Evolutionary conservation across 2,113 vertebrate species (phyloP), one percentile per base, ranked within the genome.

Genomic region (Ctenomys sociabilis): DNA sequence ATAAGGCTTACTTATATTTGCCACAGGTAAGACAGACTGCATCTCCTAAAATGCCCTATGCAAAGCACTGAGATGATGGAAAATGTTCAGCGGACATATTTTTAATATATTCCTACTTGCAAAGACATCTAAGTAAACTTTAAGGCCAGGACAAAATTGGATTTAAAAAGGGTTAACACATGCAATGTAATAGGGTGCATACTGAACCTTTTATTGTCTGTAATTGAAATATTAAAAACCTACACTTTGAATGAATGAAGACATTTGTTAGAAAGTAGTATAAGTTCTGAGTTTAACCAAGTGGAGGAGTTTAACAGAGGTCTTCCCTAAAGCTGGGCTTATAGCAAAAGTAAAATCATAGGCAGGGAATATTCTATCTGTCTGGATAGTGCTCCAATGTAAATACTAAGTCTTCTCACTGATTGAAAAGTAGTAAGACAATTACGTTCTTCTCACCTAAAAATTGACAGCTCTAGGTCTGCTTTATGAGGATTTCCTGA

Each of bases 121-220:
- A 92, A 80, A 77, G 12, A 90, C 52, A 14, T 32, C 9, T 40
- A 82, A 75, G 28, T 91, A 83, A 88, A 64, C 9, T 88, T 96
- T 83, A 85, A 66, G 16, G 19, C 0, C 12, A 77, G 6, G 9
- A 17, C 6, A 35, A 13, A 37, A 72, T 64, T 49, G 10, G 10
- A 52, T 75, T 13, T 85, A 72, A 93, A 49, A 37, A 7, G 93
- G 63, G 17, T 40, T n/a, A 19, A 52, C 52, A 10, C 0, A n/a
- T 6, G 7, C 63, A 70, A 70, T 59, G 28, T 9, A 57, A 4
- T 22, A 80, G 24, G 73, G 28, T 89, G 2, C 7, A 61, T 78
- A 45, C 22, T 84, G 84, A 52, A 28, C 10, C 19, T 85, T 81
- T 13, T 37, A 63, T 52, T 10, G 16, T 24, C 28, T 75, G 22